Conservation (phyloP, 1,140 invertebrate species). For the Zaprionus taronus region DNA sequence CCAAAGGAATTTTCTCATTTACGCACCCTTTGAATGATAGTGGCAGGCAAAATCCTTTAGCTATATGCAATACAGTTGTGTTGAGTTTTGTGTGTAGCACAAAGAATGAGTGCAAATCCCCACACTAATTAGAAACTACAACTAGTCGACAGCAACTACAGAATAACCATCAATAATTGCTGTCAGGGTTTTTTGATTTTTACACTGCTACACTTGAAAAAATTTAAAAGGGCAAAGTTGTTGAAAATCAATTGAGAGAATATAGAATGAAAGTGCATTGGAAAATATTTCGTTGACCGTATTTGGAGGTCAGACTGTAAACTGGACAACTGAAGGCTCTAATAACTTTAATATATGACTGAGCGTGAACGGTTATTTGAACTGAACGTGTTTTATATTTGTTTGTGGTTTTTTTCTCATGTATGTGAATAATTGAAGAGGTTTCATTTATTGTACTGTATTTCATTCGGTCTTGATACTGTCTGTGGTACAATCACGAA, state of each 20-base stretch:
- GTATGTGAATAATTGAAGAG: too few species aligned
- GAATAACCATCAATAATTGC: constrained; percentile 30
- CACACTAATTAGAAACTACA: constrained; percentile 38
- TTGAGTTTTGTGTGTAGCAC: not conserved
- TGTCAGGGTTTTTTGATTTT: constrained; percentile 14
- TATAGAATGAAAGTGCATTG: not conserved
- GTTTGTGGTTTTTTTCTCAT: constrained; percentile 21
- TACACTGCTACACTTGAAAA: not conserved
- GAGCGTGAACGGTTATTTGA: too few species aligned
- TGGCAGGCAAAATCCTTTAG: constrained; percentile 36
- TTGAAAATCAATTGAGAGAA: not conserved
- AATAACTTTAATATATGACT: constrained; percentile 46
- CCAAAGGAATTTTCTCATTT: constrained; percentile 53
- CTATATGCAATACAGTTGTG: not conserved
- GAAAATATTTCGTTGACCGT: not conserved
- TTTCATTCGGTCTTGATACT: not conserved
- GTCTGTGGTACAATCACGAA: not conserved
- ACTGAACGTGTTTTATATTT: not conserved
- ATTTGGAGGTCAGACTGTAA: not conserved
- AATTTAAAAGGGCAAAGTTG: not conserved
- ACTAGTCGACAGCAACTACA: not conserved
- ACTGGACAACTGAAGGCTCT: constrained; percentile 25
- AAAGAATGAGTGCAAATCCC: constrained; percentile 16
- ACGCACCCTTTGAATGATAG: constrained; percentile 47
- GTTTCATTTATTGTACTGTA: constrained; percentile 30